These are phyloP conservation scores for Dryococelus australis DNA, from an alignment of 2,888 invertebrate genomes.

Conservation along the genomic window DNA sequence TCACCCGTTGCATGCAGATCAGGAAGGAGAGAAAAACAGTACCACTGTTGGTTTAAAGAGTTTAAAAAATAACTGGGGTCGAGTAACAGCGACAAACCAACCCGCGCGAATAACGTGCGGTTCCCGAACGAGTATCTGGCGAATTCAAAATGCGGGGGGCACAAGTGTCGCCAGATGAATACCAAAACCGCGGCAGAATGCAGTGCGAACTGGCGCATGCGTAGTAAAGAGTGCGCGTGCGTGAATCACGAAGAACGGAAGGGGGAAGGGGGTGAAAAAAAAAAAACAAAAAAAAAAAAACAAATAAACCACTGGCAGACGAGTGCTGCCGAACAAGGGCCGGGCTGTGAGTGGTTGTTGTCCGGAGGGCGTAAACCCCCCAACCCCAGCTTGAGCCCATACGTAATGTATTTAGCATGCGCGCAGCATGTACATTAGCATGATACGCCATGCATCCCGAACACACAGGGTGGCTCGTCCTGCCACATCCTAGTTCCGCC, in stretches of 20 bases:
- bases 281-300: not conserved
- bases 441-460: conserved; percentile 28
- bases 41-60: too few species aligned
- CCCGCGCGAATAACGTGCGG: not conserved
- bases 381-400: not conserved
- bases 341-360: not conserved
- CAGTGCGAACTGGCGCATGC: too few species aligned
- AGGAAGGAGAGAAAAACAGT: too few species aligned
- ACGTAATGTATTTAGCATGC: conserved; percentile 23
- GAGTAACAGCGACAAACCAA: too few species aligned
- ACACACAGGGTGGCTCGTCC: conserved; percentile 5
- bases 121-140: conserved; percentile 10
- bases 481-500: not conserved
- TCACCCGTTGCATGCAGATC: too few species aligned
- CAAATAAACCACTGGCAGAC: not conserved
- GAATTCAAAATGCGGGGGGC: not conserved
- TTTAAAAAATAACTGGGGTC: too few species aligned
- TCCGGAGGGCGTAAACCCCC: not conserved
- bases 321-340: not conserved
- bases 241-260: not conserved
- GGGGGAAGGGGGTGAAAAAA: not conserved
- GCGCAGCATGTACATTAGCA: conserved; percentile 21
- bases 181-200: not conserved
- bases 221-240: too few species aligned
- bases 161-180: conserved; percentile 2